These are phyloP conservation scores for Etheostoma nigrum DNA, from an alignment of 2,797 vertebrate genomes.

Conservation along the genomic window DNA sequence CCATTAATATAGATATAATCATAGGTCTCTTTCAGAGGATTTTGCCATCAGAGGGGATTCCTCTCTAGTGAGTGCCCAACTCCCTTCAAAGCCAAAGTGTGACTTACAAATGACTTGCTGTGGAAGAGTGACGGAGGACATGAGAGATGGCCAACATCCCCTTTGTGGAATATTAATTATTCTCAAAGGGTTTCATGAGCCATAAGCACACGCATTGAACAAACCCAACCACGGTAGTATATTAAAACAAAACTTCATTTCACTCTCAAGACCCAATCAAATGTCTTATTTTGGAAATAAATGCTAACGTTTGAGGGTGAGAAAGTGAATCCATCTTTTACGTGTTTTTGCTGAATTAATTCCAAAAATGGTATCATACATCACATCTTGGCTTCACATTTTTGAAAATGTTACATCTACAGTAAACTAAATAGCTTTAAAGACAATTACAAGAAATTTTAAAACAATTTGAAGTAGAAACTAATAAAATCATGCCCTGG, in stretches of 20 bases:
- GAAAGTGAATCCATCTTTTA: neutral
- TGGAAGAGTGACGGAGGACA: slow-evolving; percentile 83
- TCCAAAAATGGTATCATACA: neutral
- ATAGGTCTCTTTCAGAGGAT: slow-evolving; percentile 82
- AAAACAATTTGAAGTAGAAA: slow-evolving; percentile 15
- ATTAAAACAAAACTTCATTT: slow-evolving; percentile 29
- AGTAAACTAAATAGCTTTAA: neutral
- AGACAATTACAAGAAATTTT: neutral
- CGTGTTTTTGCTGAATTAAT: neutral
- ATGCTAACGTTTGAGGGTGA: neutral
- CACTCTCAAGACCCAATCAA: slow-evolving; percentile 1
- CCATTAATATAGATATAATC: slow-evolving; percentile 88
- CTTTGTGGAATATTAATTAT: slow-evolving; percentile 74
- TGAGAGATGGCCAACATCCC: slow-evolving; percentile 75
- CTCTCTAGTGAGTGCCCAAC: slow-evolving; percentile 73
- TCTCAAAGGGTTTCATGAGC: slow-evolving; percentile 55
- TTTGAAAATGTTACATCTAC: neutral
- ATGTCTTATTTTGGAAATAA: slow-evolving; percentile 4
- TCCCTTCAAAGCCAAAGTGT: slow-evolving; percentile 86
- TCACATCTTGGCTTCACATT: neutral
- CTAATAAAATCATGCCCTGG: slow-evolving; percentile 27
- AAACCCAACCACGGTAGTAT: neutral
- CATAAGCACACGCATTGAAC: slow-evolving; percentile 22
- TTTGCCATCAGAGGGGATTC: slow-evolving; percentile 81
- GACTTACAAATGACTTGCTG: slow-evolving; percentile 86